Evolutionary conservation across 2,888 invertebrate genomes (phyloP).

Genomic region (Augochlorella aurata): DNA sequence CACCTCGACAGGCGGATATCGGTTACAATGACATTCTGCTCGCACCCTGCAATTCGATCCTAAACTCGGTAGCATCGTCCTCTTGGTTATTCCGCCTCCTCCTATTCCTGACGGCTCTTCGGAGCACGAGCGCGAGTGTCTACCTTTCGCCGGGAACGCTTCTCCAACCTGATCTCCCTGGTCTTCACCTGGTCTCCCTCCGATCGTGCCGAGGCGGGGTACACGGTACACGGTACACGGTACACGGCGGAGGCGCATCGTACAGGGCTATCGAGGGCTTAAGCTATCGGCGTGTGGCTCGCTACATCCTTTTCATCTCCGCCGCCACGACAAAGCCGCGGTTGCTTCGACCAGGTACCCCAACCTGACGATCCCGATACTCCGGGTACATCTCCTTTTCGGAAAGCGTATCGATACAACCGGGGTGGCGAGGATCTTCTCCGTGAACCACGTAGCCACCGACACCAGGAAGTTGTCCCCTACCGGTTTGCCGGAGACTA

Average conservation of each 20-base stretch:
- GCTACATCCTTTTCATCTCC: conserved; percentile 64
- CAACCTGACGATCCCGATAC: conserved; percentile 16
- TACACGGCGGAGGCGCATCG: conserved; percentile 59
- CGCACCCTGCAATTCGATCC: conserved; percentile 32
- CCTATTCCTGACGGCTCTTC: background rate
- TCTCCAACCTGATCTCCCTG: conserved; percentile 32
- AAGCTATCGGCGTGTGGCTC: conserved; percentile 69
- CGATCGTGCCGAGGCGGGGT: conserved; percentile 20
- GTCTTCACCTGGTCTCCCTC: conserved; percentile 20
- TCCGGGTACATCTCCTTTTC: conserved; percentile 32
- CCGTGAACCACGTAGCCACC: background rate
- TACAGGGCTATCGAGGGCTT: conserved; percentile 61
- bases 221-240: conserved; percentile 12
- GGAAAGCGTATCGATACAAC: conserved; percentile 26
- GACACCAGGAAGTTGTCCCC: background rate
- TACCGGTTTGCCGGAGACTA: background rate
- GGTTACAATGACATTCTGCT: conserved; percentile 47
- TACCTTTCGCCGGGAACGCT: conserved; percentile 23
- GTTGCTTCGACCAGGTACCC: conserved; percentile 30
- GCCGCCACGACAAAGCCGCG: conserved; percentile 66
- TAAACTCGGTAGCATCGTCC: conserved; percentile 40
- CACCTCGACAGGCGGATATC: conserved; percentile 33
- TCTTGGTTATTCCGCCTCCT: conserved; percentile 23
- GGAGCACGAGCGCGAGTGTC: conserved; percentile 9
- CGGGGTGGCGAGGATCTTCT: background rate